Percentiles rank a stretch among this genome's conserved stretches.
Evolutionary conservation across 2,113 vertebrate species (phyloP).

Genomic region (Atrichornis clamosus): DNA sequence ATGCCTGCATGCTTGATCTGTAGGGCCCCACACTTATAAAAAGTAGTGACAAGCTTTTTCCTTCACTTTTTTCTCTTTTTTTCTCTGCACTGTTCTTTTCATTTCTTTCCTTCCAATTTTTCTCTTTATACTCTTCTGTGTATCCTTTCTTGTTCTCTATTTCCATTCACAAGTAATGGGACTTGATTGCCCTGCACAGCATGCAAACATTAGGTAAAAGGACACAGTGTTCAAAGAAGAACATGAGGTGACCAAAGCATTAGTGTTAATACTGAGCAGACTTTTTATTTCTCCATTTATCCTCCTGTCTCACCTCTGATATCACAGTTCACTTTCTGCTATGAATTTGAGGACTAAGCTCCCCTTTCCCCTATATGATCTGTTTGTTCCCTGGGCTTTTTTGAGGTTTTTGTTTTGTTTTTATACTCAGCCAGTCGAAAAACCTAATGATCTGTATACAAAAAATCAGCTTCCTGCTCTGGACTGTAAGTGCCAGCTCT

Average conservation of each 20-base stretch:
- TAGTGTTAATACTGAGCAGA: background rate
- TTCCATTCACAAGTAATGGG: background rate
- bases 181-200: background rate
- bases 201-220: background rate
- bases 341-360: background rate
- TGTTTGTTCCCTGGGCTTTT: background rate
- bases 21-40: background rate
- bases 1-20: background rate
- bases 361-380: background rate
- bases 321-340: background rate
- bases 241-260: background rate
- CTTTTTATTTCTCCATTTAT: conserved; percentile 11
- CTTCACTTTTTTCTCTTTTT: background rate
- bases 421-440: background rate
- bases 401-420: background rate
- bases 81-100: background rate
- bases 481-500: background rate
- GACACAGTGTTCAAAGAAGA: background rate
- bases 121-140: background rate
- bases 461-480: background rate
- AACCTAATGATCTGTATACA: background rate
- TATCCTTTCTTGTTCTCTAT: background rate
- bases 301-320: background rate
- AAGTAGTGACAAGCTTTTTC: background rate
- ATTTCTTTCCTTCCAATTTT: background rate